Evolutionary conservation across 2,888 invertebrate genomes (phyloP), one percentile per base, ranked within the genome.

Genomic region (Drosophila villosipedis): DNA sequence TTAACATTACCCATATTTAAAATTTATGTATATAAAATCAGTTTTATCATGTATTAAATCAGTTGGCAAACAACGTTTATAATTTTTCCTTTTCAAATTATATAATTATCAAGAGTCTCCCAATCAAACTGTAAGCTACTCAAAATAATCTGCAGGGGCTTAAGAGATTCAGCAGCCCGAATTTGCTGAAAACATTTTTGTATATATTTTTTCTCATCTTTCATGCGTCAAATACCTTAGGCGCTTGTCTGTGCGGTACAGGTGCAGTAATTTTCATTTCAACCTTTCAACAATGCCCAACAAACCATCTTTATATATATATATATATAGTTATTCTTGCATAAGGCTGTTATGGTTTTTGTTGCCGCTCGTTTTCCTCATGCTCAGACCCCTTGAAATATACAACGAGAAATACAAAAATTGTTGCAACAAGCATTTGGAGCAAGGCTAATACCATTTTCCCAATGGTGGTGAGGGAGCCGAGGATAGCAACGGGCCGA

Each of bases 211-310:
- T 79, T 55, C 59, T 61, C 61, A 55, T 71, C 72, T 55, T 83
- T 83, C 77, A 72, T 69, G 54, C 53, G 62, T 53, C 62, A 64
- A 60, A 43, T 74, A 79, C 82, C 82, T 82, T 25, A 68, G 80
- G 84, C 84, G 50, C 28, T 73, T 83, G 79, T 84, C 79, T 72
- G 58, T 39, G 63, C 55, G 66, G 49, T 62, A 60, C 76, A 68
- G 79, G 65, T 67, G 83, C 69, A 69, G 82, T 82, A 80, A 84
- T 83, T 83, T 83, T 84, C 80, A 83, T 83, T 83, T 83, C 83
- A 82, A 83, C 83, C 80, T 78, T 83, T 84, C 77, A 74, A 63
- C 82, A 57, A 58, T 66, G 76, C 47, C 60, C 54, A 52, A 60
- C 73, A 74, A 61, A 71, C 63, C 76, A 66, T 66, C 82, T 58